Percentiles rank a stretch among this genome's conserved stretches.
These are phyloP conservation scores for Vollenhovia emeryi DNA, from an alignment of 1,140 invertebrate genomes.

Conservation along the genomic window DNA sequence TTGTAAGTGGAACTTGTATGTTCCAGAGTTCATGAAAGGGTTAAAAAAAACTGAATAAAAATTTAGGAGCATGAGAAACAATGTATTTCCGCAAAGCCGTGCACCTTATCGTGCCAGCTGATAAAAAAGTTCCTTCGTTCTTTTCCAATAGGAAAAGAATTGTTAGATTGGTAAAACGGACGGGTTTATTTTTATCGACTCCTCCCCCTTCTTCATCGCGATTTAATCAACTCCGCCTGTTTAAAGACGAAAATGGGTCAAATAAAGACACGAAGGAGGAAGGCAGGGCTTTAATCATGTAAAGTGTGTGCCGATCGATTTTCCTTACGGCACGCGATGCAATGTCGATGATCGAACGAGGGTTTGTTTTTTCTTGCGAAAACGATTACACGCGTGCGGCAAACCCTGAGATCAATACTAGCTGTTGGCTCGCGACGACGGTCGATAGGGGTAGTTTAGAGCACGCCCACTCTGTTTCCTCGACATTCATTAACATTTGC, in stretches of 20 bases:
- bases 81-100: neutral
- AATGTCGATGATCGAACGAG: conserved; percentile 35
- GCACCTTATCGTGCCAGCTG: neutral
- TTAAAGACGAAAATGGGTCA: conserved; percentile 9
- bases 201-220: neutral
- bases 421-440: conserved; percentile 2
- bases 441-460: conserved; percentile 11
- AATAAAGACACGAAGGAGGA: neutral
- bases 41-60: neutral
- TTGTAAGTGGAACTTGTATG: no score
- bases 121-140: neutral
- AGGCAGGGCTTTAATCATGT: neutral
- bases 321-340: neutral
- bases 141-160: neutral
- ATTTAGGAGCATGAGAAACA: neutral
- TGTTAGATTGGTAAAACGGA: neutral
- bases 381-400: neutral
- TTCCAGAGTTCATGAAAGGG: no score
- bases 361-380: conserved; percentile 5
- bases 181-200: neutral
- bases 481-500: conserved; percentile 10
- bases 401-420: conserved; percentile 64
- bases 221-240: neutral
- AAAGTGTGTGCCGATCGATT: conserved; percentile 1
- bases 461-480: conserved; percentile 26